These are phyloP conservation scores for Podiceps cristatus DNA, from an alignment of 2,113 vertebrate species.

Conservation along the genomic window DNA sequence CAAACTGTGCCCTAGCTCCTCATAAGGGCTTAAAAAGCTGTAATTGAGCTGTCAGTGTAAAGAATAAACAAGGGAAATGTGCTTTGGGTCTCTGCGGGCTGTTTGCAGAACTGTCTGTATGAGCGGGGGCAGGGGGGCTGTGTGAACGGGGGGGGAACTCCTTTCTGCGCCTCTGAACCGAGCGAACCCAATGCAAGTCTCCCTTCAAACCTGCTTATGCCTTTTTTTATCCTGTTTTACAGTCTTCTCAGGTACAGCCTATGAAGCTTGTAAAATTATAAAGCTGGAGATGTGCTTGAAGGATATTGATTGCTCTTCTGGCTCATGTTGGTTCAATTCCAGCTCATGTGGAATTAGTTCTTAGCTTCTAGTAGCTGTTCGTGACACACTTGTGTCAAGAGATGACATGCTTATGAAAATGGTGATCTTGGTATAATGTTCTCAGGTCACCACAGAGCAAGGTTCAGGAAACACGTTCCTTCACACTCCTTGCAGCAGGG, in stretches of 20 bases:
- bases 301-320: background rate
- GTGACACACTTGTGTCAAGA: background rate
- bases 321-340: background rate
- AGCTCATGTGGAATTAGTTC: background rate
- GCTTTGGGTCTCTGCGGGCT: background rate
- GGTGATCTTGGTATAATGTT: background rate
- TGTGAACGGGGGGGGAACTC: background rate
- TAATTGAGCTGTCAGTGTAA: slow-evolving; percentile 33
- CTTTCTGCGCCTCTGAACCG: background rate
- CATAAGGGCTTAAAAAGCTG: background rate
- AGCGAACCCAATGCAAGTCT: background rate
- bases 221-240: background rate
- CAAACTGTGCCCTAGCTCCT: background rate
- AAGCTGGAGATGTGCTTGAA: background rate
- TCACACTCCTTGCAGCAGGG: background rate
- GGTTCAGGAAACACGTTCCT: background rate
- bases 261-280: background rate
- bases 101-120: slow-evolving; percentile 46
- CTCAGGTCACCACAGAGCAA: background rate
- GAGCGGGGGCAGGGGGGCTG: background rate
- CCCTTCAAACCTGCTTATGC: background rate
- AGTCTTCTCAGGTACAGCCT: background rate
- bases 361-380: background rate
- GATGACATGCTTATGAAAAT: background rate
- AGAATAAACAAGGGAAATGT: slow-evolving; percentile 44